Percentiles rank a stretch among this genome's conserved stretches.
These are phyloP conservation scores for Rosalia funebris DNA, from an alignment of 2,888 invertebrate genomes.

Conservation along the genomic window DNA sequence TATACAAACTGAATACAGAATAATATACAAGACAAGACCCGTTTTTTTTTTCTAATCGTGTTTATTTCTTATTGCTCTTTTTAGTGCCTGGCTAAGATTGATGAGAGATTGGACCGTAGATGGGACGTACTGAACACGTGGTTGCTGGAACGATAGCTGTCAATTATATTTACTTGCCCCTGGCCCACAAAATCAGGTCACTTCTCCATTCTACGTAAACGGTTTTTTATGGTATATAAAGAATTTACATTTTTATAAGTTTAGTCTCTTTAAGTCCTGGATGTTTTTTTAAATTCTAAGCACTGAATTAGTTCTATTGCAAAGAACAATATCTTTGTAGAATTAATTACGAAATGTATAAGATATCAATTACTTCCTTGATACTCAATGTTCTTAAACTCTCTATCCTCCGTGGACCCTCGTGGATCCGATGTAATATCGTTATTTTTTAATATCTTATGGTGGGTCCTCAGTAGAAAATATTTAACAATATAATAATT, in stretches of 20 bases:
- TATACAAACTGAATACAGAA: slow-evolving; percentile 20
- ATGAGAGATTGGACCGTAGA: slow-evolving; percentile 30
- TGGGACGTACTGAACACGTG: slow-evolving; percentile 32
- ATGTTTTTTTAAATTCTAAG: neutral
- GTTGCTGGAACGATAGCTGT: slow-evolving; percentile 31
- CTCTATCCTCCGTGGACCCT: too few relatives aligned
- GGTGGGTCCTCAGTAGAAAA: too few relatives aligned
- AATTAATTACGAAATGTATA: too few relatives aligned
- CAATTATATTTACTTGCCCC: slow-evolving; percentile 32
- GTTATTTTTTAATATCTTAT: too few relatives aligned
- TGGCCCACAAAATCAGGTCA: slow-evolving; percentile 32
- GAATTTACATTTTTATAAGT: slow-evolving; percentile 17
- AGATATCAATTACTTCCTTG: too few relatives aligned
- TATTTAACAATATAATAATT: too few relatives aligned
- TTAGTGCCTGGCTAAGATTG: slow-evolving; percentile 25
- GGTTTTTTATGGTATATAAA: slow-evolving; percentile 24
- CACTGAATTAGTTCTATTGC: neutral
- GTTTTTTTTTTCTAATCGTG: slow-evolving; percentile 31
- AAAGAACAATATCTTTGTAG: neutral
- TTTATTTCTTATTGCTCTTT: slow-evolving; percentile 33
- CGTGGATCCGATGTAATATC: too few relatives aligned
- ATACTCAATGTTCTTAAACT: too few relatives aligned
- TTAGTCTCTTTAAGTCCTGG: too few relatives aligned
- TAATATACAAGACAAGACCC: slow-evolving; percentile 17
- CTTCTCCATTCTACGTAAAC: slow-evolving; percentile 27